Evolutionary conservation across 2,888 invertebrate species (phyloP), one percentile per base, ranked within the genome.

Genomic region (Lepidochrysops patricia): DNA sequence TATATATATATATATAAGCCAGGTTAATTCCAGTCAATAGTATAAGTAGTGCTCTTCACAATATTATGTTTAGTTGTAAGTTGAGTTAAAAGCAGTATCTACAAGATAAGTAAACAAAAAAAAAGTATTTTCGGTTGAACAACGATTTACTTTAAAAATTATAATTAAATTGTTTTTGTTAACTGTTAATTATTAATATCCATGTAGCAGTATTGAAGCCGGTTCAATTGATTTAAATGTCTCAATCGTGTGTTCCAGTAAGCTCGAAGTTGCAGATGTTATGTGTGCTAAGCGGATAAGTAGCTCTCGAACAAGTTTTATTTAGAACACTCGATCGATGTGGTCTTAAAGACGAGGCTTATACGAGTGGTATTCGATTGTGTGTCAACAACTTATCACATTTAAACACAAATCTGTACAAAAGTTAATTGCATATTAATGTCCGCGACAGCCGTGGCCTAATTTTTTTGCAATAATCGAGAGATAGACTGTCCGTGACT

Each of bases 301-400:
- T 32, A 54, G 19, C 15, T 54, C 29, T 52, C 15, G 32, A 32
- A 54, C 54, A 5, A 54, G 54, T 54, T 54, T 32, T 32, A 54
- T 19, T 54, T 54, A 4, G 54, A 32, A 54, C 32, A 54, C 54
- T 19, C 13, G 12, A 27, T 19, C 19, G 5, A 19, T 29, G 19
- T 29, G 27, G 12, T 54, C 29, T 54, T 54, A 19, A 54, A 29
- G 12, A 54, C 19, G 15, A 29, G 12, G 23, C 19, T 0, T 0
- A 29, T 54, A 27, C 29, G 54, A 32, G 13, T 54, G 19, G 15
- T 19, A 54, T 54, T 54, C 15, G 29, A 54, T 54, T 15, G 19
- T 50, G 54, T 32, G 29, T 27, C 29, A 25, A n/a, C n/a, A 25
- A 26, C 26, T 26, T 26, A 50, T 50, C 50, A 5, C 37, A 37